phyloP scores from a whole-genome alignment of 1,140 invertebrate genomes.

The Phthorimaea operculella region DNA sequence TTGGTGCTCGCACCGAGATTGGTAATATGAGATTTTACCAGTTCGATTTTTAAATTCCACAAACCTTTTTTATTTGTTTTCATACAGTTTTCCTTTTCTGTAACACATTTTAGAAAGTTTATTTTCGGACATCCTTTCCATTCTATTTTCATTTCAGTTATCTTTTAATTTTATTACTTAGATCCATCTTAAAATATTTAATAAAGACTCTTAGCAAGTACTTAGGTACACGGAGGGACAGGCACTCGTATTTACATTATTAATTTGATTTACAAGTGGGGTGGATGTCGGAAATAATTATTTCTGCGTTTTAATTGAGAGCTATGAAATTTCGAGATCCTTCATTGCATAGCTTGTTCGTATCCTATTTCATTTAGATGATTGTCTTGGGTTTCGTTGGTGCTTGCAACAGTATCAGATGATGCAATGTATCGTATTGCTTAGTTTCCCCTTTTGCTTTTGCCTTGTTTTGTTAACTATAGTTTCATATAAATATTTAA shows the following conservation, averaged over 20 bases:
- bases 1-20: too few species aligned
- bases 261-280: slow-evolving; percentile 59
- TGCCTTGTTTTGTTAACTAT: too few species aligned
- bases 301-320: slow-evolving; percentile 63
- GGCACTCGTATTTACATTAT: slow-evolving; percentile 37
- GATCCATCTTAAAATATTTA: slow-evolving; percentile 2
- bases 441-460: too few species aligned
- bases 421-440: too few species aligned
- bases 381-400: not conserved
- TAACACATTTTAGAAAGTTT: not conserved
- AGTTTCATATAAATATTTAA: too few species aligned
- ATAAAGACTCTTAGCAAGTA: slow-evolving; percentile 3
- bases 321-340: slow-evolving; percentile 52
- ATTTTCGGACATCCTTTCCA: not conserved
- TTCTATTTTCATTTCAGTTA: not conserved
- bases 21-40: too few species aligned
- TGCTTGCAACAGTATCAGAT: too few species aligned
- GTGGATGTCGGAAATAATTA: slow-evolving; percentile 55
- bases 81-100: too few species aligned
- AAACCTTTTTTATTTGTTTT: too few species aligned
- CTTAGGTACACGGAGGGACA: slow-evolving; percentile 17
- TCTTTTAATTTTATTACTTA: not conserved
- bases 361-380: not conserved
- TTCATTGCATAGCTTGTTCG: slow-evolving; percentile 11
- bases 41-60: too few species aligned